phyloP scores from a whole-genome alignment of 1,140 invertebrate genomes.

The Yoshiicerus persimilis region DNA sequence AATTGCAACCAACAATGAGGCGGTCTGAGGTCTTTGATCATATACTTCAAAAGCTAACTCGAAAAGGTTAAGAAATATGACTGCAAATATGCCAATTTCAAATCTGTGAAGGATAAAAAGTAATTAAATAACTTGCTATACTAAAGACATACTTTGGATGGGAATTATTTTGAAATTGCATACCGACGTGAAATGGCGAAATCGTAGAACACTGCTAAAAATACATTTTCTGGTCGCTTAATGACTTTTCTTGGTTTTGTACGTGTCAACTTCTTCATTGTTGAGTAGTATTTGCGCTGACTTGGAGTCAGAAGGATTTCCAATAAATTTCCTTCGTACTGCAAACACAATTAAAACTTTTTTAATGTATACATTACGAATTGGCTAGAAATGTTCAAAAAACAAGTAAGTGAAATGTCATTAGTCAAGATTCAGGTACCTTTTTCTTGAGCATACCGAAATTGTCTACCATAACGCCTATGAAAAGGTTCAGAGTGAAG shows the following conservation, averaged over 20 bases:
- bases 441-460: slow-evolving; percentile 94
- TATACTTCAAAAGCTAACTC: slow-evolving; percentile 94
- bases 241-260: slow-evolving; percentile 97
- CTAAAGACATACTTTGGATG: too few relatives aligned
- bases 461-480: slow-evolving; percentile 90
- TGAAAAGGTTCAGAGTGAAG: slow-evolving; percentile 89
- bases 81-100: slow-evolving; percentile 90
- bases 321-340: slow-evolving; percentile 95
- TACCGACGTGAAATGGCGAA: slow-evolving; percentile 85
- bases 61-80: slow-evolving; percentile 94
- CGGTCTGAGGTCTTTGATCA: slow-evolving; percentile 81
- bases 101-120: slow-evolving; percentile 65
- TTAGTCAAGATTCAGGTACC: slow-evolving; percentile 61
- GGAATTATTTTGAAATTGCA: too few relatives aligned
- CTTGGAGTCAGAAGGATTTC: slow-evolving; percentile 96
- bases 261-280: slow-evolving; percentile 92
- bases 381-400: not conserved
- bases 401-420: not conserved
- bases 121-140: not conserved
- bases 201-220: slow-evolving; percentile 93
- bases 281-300: slow-evolving; percentile 96
- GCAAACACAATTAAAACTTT: slow-evolving; percentile 52
- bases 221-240: slow-evolving; percentile 86
- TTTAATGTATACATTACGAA: not conserved
- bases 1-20: slow-evolving; percentile 87